Evolutionary conservation across 1,140 invertebrate genomes (phyloP).

Genomic region (Portunus trituberculatus): DNA sequence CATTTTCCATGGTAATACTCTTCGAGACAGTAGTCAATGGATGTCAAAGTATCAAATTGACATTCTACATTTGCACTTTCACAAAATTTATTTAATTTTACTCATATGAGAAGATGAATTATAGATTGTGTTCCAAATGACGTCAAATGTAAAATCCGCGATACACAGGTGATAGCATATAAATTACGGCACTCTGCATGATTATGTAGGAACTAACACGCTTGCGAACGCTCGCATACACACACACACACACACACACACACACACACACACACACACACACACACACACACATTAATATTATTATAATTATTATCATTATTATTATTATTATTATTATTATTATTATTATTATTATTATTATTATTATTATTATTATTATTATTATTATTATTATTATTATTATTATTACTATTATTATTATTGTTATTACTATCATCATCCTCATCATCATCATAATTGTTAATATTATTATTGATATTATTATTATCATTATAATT

Average conservation of each 20-base stretch:
- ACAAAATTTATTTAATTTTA: no score
- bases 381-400: background rate
- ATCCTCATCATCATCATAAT: background rate
- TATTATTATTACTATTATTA: no score
- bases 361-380: constrained; percentile 23
- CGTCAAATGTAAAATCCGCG: no score
- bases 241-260: background rate
- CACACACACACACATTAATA: background rate
- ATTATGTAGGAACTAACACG: background rate
- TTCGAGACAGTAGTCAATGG: no score
- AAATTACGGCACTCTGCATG: background rate
- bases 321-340: background rate
- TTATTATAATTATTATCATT: background rate
- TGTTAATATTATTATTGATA: background rate
- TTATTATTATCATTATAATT: background rate
- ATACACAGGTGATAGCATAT: background rate
- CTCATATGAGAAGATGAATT: no score
- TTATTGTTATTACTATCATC: no score
- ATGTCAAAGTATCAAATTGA: no score
- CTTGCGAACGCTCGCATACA: background rate
- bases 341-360: background rate
- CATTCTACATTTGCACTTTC: no score
- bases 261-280: constrained; percentile 25
- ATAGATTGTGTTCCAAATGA: no score
- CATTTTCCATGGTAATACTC: no score